These are phyloP conservation scores for Iguana delicatissima DNA, from an alignment of 2,797 vertebrate species.

Conservation along the genomic window DNA sequence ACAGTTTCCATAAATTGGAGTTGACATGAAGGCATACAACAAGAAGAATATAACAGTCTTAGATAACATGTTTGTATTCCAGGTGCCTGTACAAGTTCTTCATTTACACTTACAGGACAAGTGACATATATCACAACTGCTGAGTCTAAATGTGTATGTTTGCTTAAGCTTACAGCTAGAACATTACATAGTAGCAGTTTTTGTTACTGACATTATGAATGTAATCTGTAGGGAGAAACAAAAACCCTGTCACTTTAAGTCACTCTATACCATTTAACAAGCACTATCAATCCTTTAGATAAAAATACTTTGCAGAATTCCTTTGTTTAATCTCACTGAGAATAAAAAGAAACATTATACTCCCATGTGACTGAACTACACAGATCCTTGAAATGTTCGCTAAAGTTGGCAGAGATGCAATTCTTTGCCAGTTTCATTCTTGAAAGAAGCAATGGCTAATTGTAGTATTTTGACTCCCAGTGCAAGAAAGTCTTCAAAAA, in stretches of 20 bases:
- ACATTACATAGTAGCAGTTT: neutral
- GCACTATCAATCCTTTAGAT: neutral
- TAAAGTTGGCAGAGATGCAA: too few species aligned
- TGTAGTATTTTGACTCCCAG: too few species aligned
- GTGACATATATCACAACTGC: neutral
- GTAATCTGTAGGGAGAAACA: neutral
- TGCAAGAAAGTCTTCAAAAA: too few species aligned
- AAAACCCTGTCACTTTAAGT: neutral
- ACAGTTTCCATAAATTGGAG: neutral
- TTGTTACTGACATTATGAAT: neutral
- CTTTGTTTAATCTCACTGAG: constrained; percentile 12
- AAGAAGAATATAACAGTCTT: too few species aligned
- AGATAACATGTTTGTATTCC: neutral
- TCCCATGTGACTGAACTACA: too few species aligned
- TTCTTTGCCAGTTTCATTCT: too few species aligned
- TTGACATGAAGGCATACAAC: too few species aligned
- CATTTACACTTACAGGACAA: neutral
- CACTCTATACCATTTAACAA: constrained; percentile 16
- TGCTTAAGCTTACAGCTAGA: constrained; percentile 13
- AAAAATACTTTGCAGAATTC: neutral
- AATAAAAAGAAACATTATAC: too few species aligned
- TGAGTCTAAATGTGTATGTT: constrained; percentile 13
- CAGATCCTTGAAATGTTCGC: too few species aligned
- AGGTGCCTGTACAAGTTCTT: neutral
- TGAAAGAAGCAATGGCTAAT: too few species aligned